Percentiles rank a stretch among this genome's conserved stretches.
Conservation (phyloP, 2,797 vertebrate species). For the Denticeps clupeoides region DNA sequence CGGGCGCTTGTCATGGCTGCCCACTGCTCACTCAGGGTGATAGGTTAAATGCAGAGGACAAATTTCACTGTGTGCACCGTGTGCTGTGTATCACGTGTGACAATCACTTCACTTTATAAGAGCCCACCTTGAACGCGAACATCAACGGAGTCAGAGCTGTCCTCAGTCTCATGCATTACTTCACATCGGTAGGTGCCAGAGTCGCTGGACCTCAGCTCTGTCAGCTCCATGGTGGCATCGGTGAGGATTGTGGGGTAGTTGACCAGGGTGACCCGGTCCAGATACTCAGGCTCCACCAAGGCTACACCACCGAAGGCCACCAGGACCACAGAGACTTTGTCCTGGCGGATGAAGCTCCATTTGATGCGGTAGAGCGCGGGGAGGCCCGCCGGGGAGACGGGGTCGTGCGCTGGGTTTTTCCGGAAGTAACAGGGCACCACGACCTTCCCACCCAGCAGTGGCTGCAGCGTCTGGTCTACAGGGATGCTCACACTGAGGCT, state of each 20-base stretch:
- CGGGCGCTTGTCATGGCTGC: too few relatives aligned
- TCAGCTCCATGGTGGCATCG: conserved; percentile 78
- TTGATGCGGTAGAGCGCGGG: conserved; percentile 84
- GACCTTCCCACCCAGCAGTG: conserved; percentile 71
- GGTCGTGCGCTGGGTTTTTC: conserved; percentile 69
- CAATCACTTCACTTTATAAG: too few relatives aligned
- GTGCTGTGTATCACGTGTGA: too few relatives aligned
- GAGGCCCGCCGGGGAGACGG: conserved; percentile 54
- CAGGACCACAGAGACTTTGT: conserved; percentile 67
- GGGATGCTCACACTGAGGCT: conserved; percentile 87
- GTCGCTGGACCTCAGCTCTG: conserved; percentile 73
- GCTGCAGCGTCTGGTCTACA: conserved; percentile 61
- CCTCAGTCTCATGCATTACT: conserved; percentile 81
- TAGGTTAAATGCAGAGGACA: too few relatives aligned
- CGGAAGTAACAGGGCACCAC: conserved; percentile 91
- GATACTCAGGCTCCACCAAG: conserved; percentile 66
- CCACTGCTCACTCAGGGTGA: too few relatives aligned
- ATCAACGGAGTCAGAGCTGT: conserved; percentile 74
- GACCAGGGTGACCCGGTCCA: conserved; percentile 75
- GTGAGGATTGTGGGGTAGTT: conserved; percentile 80
- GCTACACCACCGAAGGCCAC: conserved; percentile 73
- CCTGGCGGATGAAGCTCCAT: conserved; percentile 78
- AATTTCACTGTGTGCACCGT: too few relatives aligned
- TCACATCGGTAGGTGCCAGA: conserved; percentile 87
- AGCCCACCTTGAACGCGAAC: conserved; percentile 84